Evolutionary conservation across 1,140 invertebrate species (phyloP).

Genomic region (Homalodisca vitripennis): DNA sequence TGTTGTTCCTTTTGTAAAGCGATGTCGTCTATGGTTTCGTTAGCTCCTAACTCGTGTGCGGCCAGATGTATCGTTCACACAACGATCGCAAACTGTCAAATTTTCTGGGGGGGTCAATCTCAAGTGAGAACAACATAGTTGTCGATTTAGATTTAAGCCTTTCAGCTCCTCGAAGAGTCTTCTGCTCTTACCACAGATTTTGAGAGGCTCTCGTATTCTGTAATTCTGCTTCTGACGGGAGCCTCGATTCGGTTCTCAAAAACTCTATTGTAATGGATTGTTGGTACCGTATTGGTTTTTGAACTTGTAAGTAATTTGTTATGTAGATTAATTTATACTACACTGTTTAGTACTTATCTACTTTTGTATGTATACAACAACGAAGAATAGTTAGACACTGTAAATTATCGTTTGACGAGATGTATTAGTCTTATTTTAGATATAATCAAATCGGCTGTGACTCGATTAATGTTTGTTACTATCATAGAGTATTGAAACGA

Average conservation of each 20-base stretch:
- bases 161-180: neutral
- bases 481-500: constrained; percentile 6
- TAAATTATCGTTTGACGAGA: neutral
- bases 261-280: too few species aligned
- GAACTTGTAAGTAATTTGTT: neutral
- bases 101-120: constrained; percentile 1
- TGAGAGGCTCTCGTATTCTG: too few species aligned
- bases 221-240: too few species aligned
- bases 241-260: too few species aligned
- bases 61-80: constrained; percentile 8
- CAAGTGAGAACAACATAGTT: neutral
- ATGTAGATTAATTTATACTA: neutral
- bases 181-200: too few species aligned
- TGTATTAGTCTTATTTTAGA: constrained; percentile 21
- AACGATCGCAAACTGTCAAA: constrained; percentile 8
- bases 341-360: neutral
- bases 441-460: constrained; percentile 17
- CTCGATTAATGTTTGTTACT: constrained; percentile 1
- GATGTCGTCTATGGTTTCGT: constrained; percentile 23
- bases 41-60: constrained; percentile 3
- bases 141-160: constrained; percentile 22
- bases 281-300: too few species aligned
- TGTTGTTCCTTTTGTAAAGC: constrained; percentile 13
- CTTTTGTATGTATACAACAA: constrained; percentile 6
- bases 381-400: neutral